Conservation (phyloP, 2,797 vertebrate species). For the Paguma larvata region DNA sequence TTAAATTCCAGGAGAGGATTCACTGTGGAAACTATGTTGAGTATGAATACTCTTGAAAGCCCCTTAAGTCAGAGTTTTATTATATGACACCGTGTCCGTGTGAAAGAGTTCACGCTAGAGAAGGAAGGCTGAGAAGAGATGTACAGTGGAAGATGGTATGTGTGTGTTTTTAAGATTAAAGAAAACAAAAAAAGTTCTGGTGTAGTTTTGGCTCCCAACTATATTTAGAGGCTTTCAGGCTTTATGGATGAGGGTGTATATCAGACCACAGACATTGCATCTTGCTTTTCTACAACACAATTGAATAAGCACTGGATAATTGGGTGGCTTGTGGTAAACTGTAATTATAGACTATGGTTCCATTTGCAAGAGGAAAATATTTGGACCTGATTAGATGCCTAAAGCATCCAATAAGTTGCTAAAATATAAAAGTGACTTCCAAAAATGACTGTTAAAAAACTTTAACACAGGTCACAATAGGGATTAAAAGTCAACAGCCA, state of each 20-base stretch:
- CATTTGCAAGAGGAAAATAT: constrained; percentile 65
- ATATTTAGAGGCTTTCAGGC: not conserved
- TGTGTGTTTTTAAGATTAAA: constrained; percentile 27
- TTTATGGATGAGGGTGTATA: not conserved
- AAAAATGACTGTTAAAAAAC: constrained; percentile 64
- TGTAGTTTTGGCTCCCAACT: not conserved
- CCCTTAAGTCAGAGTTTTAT: constrained; percentile 70
- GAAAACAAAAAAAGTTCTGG: not conserved
- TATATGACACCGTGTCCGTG: constrained; percentile 35
- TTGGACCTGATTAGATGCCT: constrained; percentile 20
- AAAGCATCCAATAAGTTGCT: constrained; percentile 53
- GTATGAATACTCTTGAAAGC: constrained; percentile 71
- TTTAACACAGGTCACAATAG: not conserved
- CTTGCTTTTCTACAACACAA: constrained; percentile 59
- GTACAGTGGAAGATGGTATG: constrained; percentile 20
- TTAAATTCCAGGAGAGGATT: constrained; percentile 73
- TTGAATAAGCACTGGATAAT: constrained; percentile 66
- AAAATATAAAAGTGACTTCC: constrained; percentile 56
- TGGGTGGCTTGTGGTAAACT: constrained; percentile 40
- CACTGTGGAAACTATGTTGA: constrained; percentile 71
- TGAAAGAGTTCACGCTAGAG: constrained; percentile 52
- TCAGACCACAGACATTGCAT: not conserved
- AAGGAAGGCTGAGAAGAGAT: not conserved
- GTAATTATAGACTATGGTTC: constrained; percentile 56
- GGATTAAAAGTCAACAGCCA: not conserved